Conservation (phyloP, 2,113 vertebrate genomes). For the Alexandromys fortis region DNA sequence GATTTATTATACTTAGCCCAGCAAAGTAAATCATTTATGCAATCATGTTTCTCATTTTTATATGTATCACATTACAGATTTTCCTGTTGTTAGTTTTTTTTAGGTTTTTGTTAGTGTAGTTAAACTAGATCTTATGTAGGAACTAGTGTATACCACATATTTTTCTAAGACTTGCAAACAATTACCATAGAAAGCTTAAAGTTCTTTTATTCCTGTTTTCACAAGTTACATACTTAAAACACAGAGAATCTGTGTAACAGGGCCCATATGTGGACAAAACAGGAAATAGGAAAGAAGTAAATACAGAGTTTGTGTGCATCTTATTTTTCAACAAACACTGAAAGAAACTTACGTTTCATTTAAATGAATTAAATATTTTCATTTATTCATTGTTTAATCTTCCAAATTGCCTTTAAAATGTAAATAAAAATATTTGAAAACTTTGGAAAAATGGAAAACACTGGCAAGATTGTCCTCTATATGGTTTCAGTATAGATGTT, state of each 20-base stretch:
- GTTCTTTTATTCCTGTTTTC: background rate
- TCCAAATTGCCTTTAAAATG: slow-evolving; percentile 61
- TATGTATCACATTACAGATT: background rate
- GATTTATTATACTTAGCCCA: slow-evolving; percentile 30
- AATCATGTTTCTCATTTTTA: background rate
- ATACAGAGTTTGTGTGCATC: background rate
- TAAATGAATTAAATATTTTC: background rate
- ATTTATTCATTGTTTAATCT: slow-evolving; percentile 25
- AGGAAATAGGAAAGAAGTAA: slow-evolving; percentile 11
- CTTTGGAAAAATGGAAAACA: background rate
- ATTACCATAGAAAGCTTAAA: background rate
- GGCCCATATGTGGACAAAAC: background rate
- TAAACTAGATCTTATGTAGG: background rate
- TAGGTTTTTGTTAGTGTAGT: slow-evolving; percentile 51
- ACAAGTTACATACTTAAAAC: slow-evolving; percentile 29
- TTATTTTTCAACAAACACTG: background rate
- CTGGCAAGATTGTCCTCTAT: background rate
- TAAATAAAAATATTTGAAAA: slow-evolving; percentile 32
- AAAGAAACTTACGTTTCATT: background rate
- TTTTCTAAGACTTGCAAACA: background rate
- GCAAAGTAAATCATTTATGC: slow-evolving; percentile 31
- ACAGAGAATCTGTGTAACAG: background rate
- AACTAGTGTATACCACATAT: background rate
- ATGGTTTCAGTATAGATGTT: slow-evolving; percentile 46
- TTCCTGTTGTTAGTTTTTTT: slow-evolving; percentile 37